Conservation (phyloP, 2,888 invertebrate species). For the Acrobeloides nanus region DNA sequence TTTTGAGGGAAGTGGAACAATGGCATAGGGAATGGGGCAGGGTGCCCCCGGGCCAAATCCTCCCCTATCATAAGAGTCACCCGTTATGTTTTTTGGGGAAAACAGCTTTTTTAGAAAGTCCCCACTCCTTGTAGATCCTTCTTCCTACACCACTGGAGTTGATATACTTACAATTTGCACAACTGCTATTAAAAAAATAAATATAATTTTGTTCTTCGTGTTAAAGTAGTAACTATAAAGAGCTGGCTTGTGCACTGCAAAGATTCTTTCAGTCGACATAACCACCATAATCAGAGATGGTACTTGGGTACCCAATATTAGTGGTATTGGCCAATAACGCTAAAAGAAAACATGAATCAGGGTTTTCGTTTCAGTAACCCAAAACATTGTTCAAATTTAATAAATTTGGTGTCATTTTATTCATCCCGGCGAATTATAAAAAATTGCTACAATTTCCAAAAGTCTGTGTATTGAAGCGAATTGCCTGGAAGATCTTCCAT, state of each 20-base stretch:
- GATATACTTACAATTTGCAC: slow-evolving; percentile 19
- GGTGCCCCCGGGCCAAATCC: no score
- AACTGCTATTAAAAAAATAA: slow-evolving; percentile 13
- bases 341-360: no score
- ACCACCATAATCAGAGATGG: slow-evolving; percentile 37
- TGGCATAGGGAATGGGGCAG: no score
- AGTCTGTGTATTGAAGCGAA: neutral
- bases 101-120: no score
- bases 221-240: slow-evolving; percentile 30
- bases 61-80: no score
- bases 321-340: slow-evolving; percentile 34
- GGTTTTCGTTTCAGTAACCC: no score
- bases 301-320: slow-evolving; percentile 40
- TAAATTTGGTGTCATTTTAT: slow-evolving; percentile 12
- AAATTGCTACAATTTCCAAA: neutral
- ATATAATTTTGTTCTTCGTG: slow-evolving; percentile 12
- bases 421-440: no score
- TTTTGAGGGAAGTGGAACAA: neutral
- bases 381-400: no score
- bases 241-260: slow-evolving; percentile 29
- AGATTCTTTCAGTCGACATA: slow-evolving; percentile 30
- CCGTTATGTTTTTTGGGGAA: no score
- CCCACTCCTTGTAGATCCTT: no score
- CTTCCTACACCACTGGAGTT: no score
- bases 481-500: no score